phyloP scores from a whole-genome alignment of 2,113 vertebrate species.

The Coregonus clupeaformis region DNA sequence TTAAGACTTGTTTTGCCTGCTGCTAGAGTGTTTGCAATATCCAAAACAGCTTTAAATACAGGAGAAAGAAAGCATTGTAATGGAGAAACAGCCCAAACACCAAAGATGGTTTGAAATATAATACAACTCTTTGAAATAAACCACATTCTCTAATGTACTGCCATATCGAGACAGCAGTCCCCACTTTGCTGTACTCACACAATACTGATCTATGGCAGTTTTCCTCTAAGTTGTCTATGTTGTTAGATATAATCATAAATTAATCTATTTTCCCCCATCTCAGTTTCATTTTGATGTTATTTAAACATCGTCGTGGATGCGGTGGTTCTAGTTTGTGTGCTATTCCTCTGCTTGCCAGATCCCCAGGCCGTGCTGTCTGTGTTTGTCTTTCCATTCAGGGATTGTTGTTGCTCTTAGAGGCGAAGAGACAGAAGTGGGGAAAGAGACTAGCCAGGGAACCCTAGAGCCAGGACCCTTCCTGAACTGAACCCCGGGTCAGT shows the following conservation, averaged over 20 bases:
- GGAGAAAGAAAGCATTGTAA: constrained; percentile 14
- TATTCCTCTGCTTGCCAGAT: constrained; percentile 47
- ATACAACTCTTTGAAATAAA: constrained; percentile 26
- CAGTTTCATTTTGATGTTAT: constrained; percentile 53
- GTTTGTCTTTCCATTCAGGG: constrained; percentile 54
- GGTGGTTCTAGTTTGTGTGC: constrained; percentile 37
- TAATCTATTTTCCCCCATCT: constrained; percentile 24
- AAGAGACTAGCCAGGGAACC: constrained; percentile 48
- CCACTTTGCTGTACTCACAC: not conserved
- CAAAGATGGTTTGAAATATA: constrained; percentile 19
- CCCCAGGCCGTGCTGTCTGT: constrained; percentile 63
- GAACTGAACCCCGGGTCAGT: constrained; percentile 58
- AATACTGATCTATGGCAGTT: not conserved
- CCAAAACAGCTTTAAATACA: constrained; percentile 40
- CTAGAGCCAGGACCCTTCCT: constrained; percentile 51
- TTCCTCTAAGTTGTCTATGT: not conserved
- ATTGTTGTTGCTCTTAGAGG: constrained; percentile 39
- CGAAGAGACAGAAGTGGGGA: constrained; percentile 17
- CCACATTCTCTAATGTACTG: not conserved
- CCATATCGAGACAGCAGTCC: not conserved
- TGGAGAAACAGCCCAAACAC: constrained; percentile 1
- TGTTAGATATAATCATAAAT: constrained; percentile 17
- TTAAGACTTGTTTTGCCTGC: constrained; percentile 69
- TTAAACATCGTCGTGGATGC: constrained; percentile 37
- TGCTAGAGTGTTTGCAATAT: constrained; percentile 25